Percentiles rank a stretch among this genome's conserved stretches.
These are phyloP conservation scores for Achroia grisella DNA, from an alignment of 1,140 invertebrate species.

Conservation along the genomic window DNA sequence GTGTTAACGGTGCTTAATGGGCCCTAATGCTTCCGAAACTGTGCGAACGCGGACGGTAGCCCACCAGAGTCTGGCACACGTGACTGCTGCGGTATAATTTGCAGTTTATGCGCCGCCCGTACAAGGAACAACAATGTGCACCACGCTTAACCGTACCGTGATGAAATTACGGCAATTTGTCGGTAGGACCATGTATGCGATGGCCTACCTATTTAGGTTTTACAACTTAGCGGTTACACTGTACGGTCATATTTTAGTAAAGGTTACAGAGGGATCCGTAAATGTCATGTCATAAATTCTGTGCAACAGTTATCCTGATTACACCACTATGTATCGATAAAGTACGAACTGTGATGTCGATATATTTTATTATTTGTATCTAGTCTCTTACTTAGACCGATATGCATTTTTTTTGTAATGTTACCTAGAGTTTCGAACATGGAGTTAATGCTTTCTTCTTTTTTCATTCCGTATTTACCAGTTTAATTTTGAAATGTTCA, in stretches of 20 bases:
- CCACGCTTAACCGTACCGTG: constrained; percentile 38
- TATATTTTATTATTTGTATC: no score
- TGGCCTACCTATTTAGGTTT: constrained; percentile 7
- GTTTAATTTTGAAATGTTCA: no score
- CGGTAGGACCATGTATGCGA: constrained; percentile 14
- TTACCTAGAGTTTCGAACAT: no score
- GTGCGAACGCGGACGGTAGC: constrained; percentile 70
- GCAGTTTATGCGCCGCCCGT: constrained; percentile 32
- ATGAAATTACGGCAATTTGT: constrained; percentile 30
- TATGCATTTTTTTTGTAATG: no score
- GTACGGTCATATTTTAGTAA: constrained; percentile 1
- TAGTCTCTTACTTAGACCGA: no score
- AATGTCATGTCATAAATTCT: no score
- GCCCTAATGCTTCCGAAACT: constrained; percentile 72
- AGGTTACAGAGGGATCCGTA: not conserved
- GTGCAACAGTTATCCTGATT: no score
- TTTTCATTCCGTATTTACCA: no score
- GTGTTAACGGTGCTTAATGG: constrained; percentile 72
- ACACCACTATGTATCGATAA: no score
- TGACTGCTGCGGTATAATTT: constrained; percentile 54
- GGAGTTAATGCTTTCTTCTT: no score
- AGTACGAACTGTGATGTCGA: no score
- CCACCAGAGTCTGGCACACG: constrained; percentile 40
- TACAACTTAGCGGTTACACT: not conserved
- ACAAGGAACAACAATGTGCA: constrained; percentile 45